Evolutionary conservation across 1,140 invertebrate genomes (phyloP), one percentile per base, ranked within the genome.

Genomic region (Neodiprion pinetum): DNA sequence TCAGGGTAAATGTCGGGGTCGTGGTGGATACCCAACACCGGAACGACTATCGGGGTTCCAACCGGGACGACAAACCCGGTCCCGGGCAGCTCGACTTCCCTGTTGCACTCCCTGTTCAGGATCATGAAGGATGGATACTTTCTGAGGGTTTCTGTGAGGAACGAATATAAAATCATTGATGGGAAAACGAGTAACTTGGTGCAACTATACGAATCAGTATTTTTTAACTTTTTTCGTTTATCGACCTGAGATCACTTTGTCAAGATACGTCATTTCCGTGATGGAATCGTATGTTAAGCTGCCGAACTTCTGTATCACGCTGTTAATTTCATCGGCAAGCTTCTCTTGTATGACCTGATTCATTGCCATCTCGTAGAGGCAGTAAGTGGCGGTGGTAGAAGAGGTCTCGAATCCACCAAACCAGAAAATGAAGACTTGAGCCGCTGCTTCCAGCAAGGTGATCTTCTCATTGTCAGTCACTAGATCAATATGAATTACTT

Each of bases 1-100:
- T 94, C 86, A 7, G 90, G 87, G 81, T 89, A 95, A 72, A 90
- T 86, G n/a, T 89, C 83, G 2, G 90, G 88, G 87, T 94, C 91
- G 47, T 89, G 84, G 77, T 95, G 93, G 14, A 94, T 87, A 48
- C 89, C 89, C 61, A 90, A 88, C 0, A 86, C 80, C 12, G 90
- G 90, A 72, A 92, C 88, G 9, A 88, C 74, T 12, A 92, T 71
- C 70, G 84, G 81, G 47, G 87, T 89, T 7, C 90, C 91, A 66
- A 87, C 84, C 28, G 85, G 77, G 9, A 91, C 81, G 5, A 82
- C 80, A 7, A 89, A 77, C 47, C 87, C 80, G 1, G 84, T 88
- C 2, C 85, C 85, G 8, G 89, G 85, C 12, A 92, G 76, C 73
- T 86, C 85, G 76, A 91, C 92, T 70, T 90, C 86, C 72, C 85